Conservation (phyloP, 2,888 invertebrate genomes). For the Eupithecia insigniata region DNA sequence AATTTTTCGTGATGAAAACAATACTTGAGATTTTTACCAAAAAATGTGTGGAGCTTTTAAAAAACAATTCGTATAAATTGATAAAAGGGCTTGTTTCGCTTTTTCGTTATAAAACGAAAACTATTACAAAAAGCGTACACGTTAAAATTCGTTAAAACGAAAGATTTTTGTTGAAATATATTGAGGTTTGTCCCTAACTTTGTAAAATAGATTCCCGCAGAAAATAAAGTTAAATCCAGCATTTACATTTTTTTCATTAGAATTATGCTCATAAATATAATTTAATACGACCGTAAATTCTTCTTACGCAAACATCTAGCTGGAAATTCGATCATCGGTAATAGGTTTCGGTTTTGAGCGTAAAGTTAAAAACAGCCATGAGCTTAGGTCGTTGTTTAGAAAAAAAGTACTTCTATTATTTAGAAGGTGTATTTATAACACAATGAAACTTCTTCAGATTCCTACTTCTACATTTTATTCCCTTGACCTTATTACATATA, state of each 20-base stretch:
- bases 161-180: conserved; percentile 10
- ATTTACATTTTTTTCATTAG: conserved; percentile 32
- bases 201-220: conserved; percentile 7
- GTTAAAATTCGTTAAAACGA: not conserved
- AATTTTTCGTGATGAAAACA: not conserved
- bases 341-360: conserved; percentile 20
- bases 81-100: not conserved
- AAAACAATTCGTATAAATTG: not conserved
- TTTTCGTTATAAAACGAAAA: not conserved
- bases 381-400: not conserved
- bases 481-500: conserved; percentile 29
- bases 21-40: not conserved
- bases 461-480: conserved; percentile 7
- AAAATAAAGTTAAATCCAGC: conserved; percentile 21
- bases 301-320: conserved; percentile 17
- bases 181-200: conserved; percentile 6
- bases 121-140: not conserved
- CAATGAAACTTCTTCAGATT: not conserved
- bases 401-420: not conserved
- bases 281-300: conserved; percentile 27
- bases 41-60: not conserved
- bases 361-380: not conserved
- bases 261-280: conserved; percentile 35
- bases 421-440: not conserved
- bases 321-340: conserved; percentile 24